Base-by-base conservation (phyloP, 2,888 invertebrate genomes). In the Patella pellucida region DNA sequence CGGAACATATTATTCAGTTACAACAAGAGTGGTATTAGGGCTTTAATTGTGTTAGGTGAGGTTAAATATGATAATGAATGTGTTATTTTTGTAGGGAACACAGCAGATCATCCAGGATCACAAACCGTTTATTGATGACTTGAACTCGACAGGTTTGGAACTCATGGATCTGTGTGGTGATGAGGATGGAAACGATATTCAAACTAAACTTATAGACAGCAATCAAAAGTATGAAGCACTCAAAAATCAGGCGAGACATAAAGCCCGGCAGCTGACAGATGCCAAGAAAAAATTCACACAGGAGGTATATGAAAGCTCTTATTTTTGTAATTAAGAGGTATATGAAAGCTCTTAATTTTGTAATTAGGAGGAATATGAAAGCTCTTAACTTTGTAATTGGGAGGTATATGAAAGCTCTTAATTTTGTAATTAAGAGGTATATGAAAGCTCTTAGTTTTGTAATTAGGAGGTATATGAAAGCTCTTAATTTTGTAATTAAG, bases 101-200 rank as follows among this genome's bases (percentile, higher is more conserved):
- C 88, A 89, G 75, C 88, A 89, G 74, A 86, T 88, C 52, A 88
- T 91, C 12, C 89, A 90, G 27, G 91, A 91, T 81, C 88, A 89
- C 79, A 90, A 90, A 78, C 89, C 90, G 50, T 88, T 90, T 76
- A 86, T 91, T 31, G 90, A 90, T 69, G 90, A 90, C 77, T 84
- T 90, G 51, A 86, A 87, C 73, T 85, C 85, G 27, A 90, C 90
- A 2, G 90, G 90, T 7, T 82, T 88, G 50, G 91, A 91, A 78
- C 81, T 91, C 69, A 90, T 90, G 86, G 89, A 90, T 73, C 80
- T 91, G 41, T 90, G 90, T 79, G 87, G 87, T n/a, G 90, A 90
- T 70, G 85, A 85, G 14, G 90, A 91, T 76, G 89, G 89, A 14
- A 85, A 86, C 0, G 88, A 89, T 69, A 85, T 91, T 16, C 89